Conservation (phyloP, 2,113 vertebrate species). For the Rostratula benghalensis region DNA sequence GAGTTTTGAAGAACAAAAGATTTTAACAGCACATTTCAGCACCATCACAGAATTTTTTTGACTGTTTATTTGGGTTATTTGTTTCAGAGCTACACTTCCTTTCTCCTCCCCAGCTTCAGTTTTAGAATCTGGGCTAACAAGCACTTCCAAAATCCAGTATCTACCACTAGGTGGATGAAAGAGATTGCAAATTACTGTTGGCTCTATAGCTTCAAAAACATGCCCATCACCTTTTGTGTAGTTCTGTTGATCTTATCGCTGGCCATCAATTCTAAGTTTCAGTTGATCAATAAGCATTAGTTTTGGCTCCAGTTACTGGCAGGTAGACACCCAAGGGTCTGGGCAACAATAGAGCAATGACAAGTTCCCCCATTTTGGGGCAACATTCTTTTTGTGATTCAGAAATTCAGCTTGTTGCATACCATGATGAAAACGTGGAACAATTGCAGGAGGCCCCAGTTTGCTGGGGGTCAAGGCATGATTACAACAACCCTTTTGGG, state of each 20-base stretch:
- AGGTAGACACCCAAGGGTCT: neutral
- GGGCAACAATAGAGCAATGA: neutral
- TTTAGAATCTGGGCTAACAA: neutral
- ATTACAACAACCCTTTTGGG: neutral
- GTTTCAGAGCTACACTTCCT: neutral
- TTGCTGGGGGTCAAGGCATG: neutral
- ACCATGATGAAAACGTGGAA: neutral
- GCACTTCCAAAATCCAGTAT: neutral
- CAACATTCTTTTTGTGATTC: neutral
- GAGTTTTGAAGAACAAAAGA: neutral
- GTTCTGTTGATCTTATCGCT: neutral
- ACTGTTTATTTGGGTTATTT: neutral
- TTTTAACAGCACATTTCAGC: neutral
- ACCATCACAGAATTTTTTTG: neutral
- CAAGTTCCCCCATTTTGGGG: neutral
- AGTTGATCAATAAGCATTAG: neutral
- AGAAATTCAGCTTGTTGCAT: neutral
- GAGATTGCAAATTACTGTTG: neutral
- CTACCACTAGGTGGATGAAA: neutral
- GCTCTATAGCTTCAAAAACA: neutral
- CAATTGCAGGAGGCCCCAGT: neutral
- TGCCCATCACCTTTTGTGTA: neutral
- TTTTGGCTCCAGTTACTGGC: neutral
- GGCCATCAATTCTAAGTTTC: neutral
- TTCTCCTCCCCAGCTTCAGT: neutral